Evolutionary conservation across 2,797 vertebrate genomes (phyloP), one percentile per base, ranked within the genome.

Genomic region (Onychomys leucogaster): DNA sequence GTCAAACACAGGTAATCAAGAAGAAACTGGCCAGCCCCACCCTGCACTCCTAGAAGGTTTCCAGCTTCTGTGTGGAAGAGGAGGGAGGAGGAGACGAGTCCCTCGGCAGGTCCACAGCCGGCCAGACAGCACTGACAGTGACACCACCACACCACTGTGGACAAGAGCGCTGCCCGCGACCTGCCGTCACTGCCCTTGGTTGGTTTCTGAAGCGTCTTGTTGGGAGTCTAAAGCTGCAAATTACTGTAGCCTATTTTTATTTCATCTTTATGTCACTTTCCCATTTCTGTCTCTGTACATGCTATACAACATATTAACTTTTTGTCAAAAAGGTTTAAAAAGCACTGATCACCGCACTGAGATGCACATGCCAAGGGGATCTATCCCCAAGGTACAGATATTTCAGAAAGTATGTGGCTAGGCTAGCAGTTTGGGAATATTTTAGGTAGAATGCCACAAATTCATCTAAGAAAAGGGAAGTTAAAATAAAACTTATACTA

Each of bases 381-480:
- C 10, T 21, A 11, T 25, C 41, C 41, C 63, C 9, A 0, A 80
- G 52, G 2, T 2, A 29, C 67, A 11, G 43, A 10, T 14, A 6
- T 6, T 75, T 63, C 34, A 7, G 17, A 6, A 27, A 25, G 23
- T 23, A 46, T 55, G 8, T 19, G 82, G 82, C 16, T 19, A 94
- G 34, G 5, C 37, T 83, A 88, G 76, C 90, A 92, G 7, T 11
- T 9, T 43, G 32, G 25, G 65, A 90, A 90, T 25, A 80, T 49
- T 93, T 92, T 76, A 71, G 8, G 43, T 27, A 78, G 32, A 4
- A 90, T 91, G 81, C 43, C 75, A 91, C 34, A 29, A 96, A 95
- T 61, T 63, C 25, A 88, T 94, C 55, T 95, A 97, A 96, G 84
- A 77, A 46, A 49, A 96, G 25, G 32, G 25, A 88, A 88, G 59